phyloP scores from a whole-genome alignment of 2,797 vertebrate species.

The Lophius americanus region DNA sequence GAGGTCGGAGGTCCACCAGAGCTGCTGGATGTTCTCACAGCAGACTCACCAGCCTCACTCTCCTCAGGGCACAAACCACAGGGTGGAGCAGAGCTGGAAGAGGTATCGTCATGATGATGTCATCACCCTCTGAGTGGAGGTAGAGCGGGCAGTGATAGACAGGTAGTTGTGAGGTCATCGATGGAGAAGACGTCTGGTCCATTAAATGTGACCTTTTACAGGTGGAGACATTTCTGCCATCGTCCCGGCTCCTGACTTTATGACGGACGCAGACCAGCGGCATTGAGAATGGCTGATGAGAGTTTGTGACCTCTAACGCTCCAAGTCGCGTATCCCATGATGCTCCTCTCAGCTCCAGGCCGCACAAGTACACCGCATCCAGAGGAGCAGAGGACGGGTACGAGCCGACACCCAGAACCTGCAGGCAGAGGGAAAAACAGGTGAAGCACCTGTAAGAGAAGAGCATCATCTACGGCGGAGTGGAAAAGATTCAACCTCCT shows the following conservation, averaged over 20 bases:
- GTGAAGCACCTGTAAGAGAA: not conserved
- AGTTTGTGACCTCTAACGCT: constrained; percentile 72
- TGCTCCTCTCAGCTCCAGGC: constrained; percentile 83
- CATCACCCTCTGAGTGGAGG: constrained; percentile 57
- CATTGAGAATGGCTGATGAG: constrained; percentile 68
- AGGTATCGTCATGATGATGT: constrained; percentile 68
- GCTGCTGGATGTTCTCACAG: constrained; percentile 36
- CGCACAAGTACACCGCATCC: constrained; percentile 75
- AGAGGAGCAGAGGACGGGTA: constrained; percentile 33
- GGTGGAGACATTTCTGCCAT: not conserved
- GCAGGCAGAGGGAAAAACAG: constrained; percentile 13
- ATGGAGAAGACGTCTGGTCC: not conserved
- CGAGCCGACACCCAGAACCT: constrained; percentile 69
- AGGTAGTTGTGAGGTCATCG: constrained; percentile 27
- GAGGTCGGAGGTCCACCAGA: too few relatives aligned
- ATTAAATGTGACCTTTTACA: constrained; percentile 29
- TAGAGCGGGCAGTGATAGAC: constrained; percentile 85
- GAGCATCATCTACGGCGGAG: too few relatives aligned
- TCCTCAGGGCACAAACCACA: constrained; percentile 72
- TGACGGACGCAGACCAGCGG: constrained; percentile 77
- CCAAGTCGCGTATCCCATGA: constrained; percentile 77
- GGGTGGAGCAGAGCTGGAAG: constrained; percentile 66
- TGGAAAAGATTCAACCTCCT: too few relatives aligned
- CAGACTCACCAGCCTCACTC: constrained; percentile 71
- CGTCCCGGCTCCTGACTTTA: constrained; percentile 11